Evolutionary conservation across 2,113 vertebrate species (phyloP).

Genomic region (Globicephala melas): DNA sequence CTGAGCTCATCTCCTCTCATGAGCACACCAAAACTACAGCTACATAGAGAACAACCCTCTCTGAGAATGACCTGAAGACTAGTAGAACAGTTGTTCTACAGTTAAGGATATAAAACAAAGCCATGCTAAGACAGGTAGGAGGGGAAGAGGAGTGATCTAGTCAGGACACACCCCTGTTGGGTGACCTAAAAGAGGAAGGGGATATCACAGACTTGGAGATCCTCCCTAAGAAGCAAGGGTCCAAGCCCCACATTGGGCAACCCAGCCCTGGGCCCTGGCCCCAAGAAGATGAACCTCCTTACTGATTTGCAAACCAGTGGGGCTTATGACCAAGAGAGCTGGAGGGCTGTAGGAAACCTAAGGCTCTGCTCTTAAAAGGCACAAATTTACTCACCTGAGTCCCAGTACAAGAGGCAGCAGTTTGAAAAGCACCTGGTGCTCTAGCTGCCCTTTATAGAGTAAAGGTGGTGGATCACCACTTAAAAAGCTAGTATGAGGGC

Average conservation of each 20-base stretch:
- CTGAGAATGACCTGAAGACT: background rate
- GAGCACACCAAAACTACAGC: background rate
- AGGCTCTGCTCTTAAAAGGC: no score
- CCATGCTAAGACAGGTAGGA: background rate
- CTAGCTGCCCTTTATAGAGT: no score
- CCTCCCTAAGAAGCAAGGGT: background rate
- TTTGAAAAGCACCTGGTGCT: no score
- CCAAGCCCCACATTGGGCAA: background rate
- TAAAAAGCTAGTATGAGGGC: no score
- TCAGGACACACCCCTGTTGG: background rate
- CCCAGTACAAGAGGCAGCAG: no score
- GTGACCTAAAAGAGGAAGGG: background rate
- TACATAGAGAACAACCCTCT: background rate
- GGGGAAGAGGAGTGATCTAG: background rate
- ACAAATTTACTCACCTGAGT: no score
- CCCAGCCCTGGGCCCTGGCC: background rate
- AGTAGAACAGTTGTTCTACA: background rate
- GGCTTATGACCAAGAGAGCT: no score
- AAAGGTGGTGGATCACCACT: no score
- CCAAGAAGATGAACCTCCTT: background rate
- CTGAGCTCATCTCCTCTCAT: background rate
- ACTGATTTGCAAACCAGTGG: no score
- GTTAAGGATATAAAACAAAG: background rate
- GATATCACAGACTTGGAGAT: background rate
- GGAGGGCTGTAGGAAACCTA: no score